These are phyloP conservation scores for Lepidonotus clava DNA, from an alignment of 2,888 invertebrate genomes.

Conservation along the genomic window DNA sequence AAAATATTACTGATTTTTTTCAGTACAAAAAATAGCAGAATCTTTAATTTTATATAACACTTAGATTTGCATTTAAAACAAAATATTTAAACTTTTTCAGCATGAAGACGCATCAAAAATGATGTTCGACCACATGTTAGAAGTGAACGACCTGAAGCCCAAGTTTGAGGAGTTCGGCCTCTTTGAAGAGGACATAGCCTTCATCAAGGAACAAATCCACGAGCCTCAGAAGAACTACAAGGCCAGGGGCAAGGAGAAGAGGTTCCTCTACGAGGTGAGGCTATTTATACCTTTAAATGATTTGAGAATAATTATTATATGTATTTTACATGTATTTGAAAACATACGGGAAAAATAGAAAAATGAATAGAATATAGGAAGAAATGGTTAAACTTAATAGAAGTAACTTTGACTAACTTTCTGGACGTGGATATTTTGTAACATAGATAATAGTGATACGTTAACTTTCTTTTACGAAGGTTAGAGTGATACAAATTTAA, in stretches of 20 bases:
- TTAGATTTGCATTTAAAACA: not conserved
- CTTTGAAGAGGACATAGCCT: conserved; percentile 76
- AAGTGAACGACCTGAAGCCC: conserved; percentile 76
- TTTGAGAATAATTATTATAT: not conserved
- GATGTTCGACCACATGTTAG: conserved; percentile 82
- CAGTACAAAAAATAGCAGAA: not conserved
- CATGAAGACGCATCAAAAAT: conserved; percentile 82
- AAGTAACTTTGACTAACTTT: too few species aligned
- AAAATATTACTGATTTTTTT: too few species aligned
- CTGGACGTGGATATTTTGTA: too few species aligned
- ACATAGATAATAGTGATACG: too few species aligned
- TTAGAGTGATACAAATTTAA: too few species aligned
- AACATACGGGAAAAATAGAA: too few species aligned
- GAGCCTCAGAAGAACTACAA: conserved; percentile 62
- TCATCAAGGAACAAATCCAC: conserved; percentile 82
- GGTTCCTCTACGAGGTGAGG: conserved; percentile 82
- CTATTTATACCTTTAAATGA: not conserved
- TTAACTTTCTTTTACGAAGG: too few species aligned
- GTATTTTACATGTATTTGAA: too few species aligned
- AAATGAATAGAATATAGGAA: too few species aligned
- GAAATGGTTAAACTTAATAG: too few species aligned
- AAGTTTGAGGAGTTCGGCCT: conserved; percentile 76
- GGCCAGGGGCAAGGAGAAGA: conserved; percentile 71
- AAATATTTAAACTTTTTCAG: conserved; percentile 69
- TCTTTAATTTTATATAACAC: not conserved